Base-by-base conservation (phyloP, 2,113 vertebrate genomes). In the Myotis brandtii region DNA sequence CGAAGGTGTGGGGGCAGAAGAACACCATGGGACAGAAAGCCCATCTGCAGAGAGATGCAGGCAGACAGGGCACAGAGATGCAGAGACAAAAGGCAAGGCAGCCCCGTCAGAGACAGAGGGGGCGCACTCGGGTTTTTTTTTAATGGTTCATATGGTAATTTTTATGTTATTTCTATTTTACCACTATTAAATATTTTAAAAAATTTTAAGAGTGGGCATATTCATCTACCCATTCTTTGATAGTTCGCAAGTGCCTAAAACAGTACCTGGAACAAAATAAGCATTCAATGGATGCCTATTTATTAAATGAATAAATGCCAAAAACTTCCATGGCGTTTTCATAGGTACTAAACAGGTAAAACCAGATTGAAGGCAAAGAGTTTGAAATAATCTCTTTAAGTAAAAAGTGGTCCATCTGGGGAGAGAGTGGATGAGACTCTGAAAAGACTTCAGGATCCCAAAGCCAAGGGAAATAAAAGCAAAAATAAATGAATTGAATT, bases 241-340 rank as follows among this genome's bases (percentile, higher is more conserved):
- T 69, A 40, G 54, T 67, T 40, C 30, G 18, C 73, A 82, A 48
- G 9, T 72, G 34, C 20, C 85, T 77, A 66, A 79, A 30, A 77
- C 6, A 86, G 43, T 69, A 52, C 9, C 66, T 54, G 1, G 50
- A 85, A 85, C 32, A 52, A 75, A 69, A 46, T 1, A 40, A 30
- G 14, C 46, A 23, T 50, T 82, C 50, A 52, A 16, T 81, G 40
- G 40, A 70, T 54, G 40, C 40, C 23, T 40, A 54, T 43, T 21
- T 66, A 14, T 66, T 90, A 77, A 95, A 17, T 86, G 37, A 93
- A 79, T 83, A 83, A 48, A 54, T 20, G 20, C 12, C 34, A 52
- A 34, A 87, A 72, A 67, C 10, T 25, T 75, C 46, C 62, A 72
- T n/a, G n/a, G 27, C 32, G 7, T 32, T 54, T 52, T 75, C 48